A percentile compares a stretch with the other conserved stretches of the same genome.
These are phyloP conservation scores for Acanthurus lineatus DNA, from an alignment of 2,797 vertebrate genomes.

Conservation along the genomic window DNA sequence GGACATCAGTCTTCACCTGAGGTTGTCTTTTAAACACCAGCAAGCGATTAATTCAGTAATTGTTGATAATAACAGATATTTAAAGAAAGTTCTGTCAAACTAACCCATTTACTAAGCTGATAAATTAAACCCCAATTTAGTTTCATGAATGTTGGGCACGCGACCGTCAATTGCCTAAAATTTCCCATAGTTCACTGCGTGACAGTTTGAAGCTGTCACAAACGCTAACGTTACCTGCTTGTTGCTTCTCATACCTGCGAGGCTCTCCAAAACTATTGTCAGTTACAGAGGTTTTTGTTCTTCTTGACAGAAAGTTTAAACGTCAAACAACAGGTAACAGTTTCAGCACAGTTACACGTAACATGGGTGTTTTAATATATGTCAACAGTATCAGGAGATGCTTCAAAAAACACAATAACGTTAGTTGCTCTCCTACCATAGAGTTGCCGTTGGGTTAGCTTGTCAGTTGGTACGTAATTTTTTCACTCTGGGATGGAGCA, in stretches of 20 bases:
- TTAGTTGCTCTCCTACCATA: slow-evolving; percentile 36
- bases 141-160: not conserved
- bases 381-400: not conserved
- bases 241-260: too few relatives aligned
- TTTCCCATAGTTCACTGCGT: slow-evolving; percentile 5
- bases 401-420: not conserved
- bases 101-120: not conserved
- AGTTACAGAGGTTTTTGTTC: not conserved
- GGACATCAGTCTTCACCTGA: too few relatives aligned
- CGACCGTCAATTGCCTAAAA: not conserved
- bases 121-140: not conserved
- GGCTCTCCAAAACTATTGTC: not conserved
- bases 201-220: too few relatives aligned
- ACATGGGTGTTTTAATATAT: not conserved
- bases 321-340: slow-evolving; percentile 9
- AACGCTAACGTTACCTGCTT: not conserved
- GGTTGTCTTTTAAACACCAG: too few relatives aligned
- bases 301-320: not conserved
- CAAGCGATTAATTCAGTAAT: too few relatives aligned
- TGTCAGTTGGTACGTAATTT: not conserved
- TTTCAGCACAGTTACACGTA: not conserved
- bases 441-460: slow-evolving; percentile 2
- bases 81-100: too few relatives aligned
- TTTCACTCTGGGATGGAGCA: slow-evolving; percentile 4
- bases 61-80: too few relatives aligned